phyloP scores from a whole-genome alignment of 2,113 vertebrate genomes.

The Platanista minor region DNA sequence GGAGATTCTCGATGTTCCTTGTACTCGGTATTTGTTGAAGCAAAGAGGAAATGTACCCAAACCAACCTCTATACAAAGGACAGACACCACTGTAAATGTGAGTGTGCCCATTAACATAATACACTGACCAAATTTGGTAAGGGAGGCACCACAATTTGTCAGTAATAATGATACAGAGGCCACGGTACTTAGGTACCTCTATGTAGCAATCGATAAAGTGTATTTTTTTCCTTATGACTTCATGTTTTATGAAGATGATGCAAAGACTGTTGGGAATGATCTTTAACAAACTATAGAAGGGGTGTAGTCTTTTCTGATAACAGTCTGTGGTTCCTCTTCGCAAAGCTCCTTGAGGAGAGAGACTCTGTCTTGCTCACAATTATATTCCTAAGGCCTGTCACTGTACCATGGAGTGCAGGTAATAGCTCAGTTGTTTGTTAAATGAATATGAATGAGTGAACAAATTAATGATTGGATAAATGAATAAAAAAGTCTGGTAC shows the following conservation, averaged over 20 bases:
- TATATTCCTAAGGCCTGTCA: not conserved
- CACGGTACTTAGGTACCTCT: not conserved
- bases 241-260: not conserved
- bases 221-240: not conserved
- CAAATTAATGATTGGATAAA: not conserved
- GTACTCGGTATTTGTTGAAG: not conserved
- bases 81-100: not conserved
- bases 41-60: not conserved
- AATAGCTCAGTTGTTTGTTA: not conserved
- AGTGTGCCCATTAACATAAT: not conserved
- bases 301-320: not conserved
- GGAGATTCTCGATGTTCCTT: accelerated
- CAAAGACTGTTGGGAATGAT: not conserved
- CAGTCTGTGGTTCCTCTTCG: not conserved
- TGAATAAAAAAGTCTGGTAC: not conserved
- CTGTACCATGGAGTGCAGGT: not conserved
- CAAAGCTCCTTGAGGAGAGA: not conserved
- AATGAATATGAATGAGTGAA: not conserved
- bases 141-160: not conserved
- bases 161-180: not conserved
- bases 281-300: not conserved
- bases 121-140: not conserved
- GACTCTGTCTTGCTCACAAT: not conserved
- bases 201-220: not conserved
- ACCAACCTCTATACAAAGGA: not conserved